phyloP scores from a whole-genome alignment of 2,113 vertebrate genomes.

The Anas platyrhynchos region DNA sequence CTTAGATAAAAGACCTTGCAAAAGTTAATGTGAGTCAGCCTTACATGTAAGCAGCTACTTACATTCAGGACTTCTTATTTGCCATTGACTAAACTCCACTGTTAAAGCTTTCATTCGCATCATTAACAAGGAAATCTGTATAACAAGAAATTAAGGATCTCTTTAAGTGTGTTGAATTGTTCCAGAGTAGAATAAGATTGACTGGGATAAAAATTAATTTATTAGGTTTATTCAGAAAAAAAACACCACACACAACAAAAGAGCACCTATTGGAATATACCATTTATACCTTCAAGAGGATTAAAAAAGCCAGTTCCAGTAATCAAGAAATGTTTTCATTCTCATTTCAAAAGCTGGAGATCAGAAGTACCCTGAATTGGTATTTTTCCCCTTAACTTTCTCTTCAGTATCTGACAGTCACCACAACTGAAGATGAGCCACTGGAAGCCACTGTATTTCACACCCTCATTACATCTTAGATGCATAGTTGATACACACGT shows the following conservation, averaged over 20 bases:
- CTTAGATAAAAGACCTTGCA: neutral
- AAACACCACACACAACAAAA: neutral
- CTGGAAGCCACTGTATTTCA: neutral
- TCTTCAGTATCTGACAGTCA: neutral
- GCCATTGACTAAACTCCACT: constrained; percentile 58
- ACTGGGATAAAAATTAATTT: rapidly evolving
- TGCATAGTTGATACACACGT: neutral
- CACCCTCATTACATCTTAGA: neutral
- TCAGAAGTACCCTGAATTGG: neutral
- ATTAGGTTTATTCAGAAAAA: neutral
- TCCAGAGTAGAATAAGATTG: neutral
- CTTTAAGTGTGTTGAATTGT: neutral
- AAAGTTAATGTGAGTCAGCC: neutral
- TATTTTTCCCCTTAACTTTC: neutral
- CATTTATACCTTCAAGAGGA: neutral
- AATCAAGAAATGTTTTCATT: neutral
- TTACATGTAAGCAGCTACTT: constrained; percentile 39
- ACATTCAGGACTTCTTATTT: constrained; percentile 70
- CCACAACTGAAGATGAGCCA: neutral
- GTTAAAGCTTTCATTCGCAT: constrained; percentile 48
- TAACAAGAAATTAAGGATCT: constrained; percentile 15
- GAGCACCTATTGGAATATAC: neutral
- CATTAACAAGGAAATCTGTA: constrained; percentile 67
- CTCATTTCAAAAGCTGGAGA: neutral
- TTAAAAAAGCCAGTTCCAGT: neutral